Conservation (phyloP, 2,888 invertebrate species). For the Acrocyrtus sp. region DNA sequence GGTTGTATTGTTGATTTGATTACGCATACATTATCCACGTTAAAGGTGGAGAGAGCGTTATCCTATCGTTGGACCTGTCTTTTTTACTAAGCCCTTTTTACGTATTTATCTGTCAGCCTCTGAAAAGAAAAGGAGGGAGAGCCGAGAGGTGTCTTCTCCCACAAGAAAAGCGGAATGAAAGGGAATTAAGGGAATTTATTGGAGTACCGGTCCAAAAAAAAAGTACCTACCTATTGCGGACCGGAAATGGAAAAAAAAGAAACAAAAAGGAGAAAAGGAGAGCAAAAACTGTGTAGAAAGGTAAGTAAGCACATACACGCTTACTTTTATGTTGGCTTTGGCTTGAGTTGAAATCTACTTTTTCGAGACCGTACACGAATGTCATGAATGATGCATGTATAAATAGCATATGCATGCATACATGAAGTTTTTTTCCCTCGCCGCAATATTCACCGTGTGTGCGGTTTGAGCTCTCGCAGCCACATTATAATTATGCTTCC, state of each 20-base stretch:
- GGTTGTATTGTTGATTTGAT: too few relatives aligned
- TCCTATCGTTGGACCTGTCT: too few relatives aligned
- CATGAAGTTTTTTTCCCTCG: constrained; percentile 2
- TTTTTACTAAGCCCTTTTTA: too few relatives aligned
- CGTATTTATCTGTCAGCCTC: not conserved
- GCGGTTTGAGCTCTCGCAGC: not conserved
- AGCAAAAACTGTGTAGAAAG: not conserved
- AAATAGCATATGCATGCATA: not conserved
- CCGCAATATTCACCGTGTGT: not conserved
- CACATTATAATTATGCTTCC: not conserved
- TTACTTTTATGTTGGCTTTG: not conserved
- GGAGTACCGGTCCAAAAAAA: constrained; percentile 39
- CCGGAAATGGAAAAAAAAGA: constrained; percentile 46
- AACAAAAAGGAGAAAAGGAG: not conserved
- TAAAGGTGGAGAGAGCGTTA: too few relatives aligned
- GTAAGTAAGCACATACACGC: constrained; percentile 12
- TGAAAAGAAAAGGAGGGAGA: constrained; percentile 9
- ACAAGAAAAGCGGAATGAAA: constrained; percentile 8
- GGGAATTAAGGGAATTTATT: constrained; percentile 34
- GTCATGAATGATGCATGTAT: constrained; percentile 14
- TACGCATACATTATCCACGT: too few relatives aligned
- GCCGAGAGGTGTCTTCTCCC: not conserved
- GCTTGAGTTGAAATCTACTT: not conserved
- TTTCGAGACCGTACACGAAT: not conserved
- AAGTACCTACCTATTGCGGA: too few relatives aligned